phyloP scores from a whole-genome alignment of 2,797 vertebrate species.

The Trichosurus vulpecula region DNA sequence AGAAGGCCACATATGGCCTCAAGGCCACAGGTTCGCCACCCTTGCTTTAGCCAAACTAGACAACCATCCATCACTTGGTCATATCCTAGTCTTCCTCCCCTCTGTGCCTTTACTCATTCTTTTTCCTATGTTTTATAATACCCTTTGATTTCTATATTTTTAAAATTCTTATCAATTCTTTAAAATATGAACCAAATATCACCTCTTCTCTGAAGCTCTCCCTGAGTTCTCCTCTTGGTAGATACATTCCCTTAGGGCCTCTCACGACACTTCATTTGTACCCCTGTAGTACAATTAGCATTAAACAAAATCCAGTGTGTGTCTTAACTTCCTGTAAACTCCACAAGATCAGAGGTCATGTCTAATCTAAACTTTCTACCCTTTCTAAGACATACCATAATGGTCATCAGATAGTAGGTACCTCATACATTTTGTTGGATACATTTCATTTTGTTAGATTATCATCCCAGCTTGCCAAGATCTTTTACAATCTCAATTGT shows the following conservation, averaged over 20 bases:
- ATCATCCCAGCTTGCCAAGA: not conserved
- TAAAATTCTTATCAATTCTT: not conserved
- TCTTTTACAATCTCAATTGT: not conserved
- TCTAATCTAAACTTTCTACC: not conserved
- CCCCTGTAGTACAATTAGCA: not conserved
- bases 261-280: not conserved
- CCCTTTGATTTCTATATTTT: not conserved
- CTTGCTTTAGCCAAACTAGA: not conserved
- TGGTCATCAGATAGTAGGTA: not conserved
- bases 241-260: not conserved
- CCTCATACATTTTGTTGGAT: not conserved
- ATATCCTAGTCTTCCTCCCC: not conserved
- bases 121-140: not conserved
- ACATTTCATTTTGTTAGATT: not conserved
- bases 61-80: not conserved
- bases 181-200: not conserved
- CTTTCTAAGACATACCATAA: not conserved
- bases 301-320: not conserved
- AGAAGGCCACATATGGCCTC: too few species aligned
- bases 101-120: not conserved
- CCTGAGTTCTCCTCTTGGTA: not conserved
- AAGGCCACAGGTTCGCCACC: too few species aligned
- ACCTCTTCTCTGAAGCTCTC: not conserved
- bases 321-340: not conserved
- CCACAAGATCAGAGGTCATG: not conserved